Conservation (phyloP, 2,888 invertebrate species). For the Ptychoptera contaminata region DNA sequence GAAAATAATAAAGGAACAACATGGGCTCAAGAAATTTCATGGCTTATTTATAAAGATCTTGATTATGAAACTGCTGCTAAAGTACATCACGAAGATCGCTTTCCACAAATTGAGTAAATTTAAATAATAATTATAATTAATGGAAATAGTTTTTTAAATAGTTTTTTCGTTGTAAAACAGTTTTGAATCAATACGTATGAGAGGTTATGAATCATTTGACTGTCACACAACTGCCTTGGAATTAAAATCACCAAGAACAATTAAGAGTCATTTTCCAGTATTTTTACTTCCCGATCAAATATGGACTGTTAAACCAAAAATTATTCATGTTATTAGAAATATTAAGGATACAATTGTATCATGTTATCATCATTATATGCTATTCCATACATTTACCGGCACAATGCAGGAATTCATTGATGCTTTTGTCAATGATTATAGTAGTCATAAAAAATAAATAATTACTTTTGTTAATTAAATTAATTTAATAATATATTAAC, state of each 20-base stretch:
- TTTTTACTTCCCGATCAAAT: slow-evolving; percentile 2
- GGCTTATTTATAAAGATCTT: slow-evolving; percentile 7
- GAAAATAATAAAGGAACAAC: slow-evolving; percentile 7
- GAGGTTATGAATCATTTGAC: no score
- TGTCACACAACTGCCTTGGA: no score
- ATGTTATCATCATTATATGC: slow-evolving; percentile 39
- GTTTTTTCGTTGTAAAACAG: no score
- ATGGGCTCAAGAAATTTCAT: slow-evolving; percentile 10
- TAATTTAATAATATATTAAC: no score
- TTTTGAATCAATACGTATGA: no score
- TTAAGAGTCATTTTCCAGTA: slow-evolving; percentile 5
- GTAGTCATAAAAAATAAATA: no score
- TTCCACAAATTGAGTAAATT: no score
- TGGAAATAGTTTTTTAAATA: no score
- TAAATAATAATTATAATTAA: no score
- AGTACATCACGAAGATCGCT: neutral
- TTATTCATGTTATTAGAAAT: slow-evolving; percentile 59
- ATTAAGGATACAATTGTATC: slow-evolving; percentile 66
- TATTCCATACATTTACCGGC: slow-evolving; percentile 5
- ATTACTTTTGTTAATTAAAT: no score
- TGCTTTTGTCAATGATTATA: slow-evolving; percentile 4
- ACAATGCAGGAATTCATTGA: slow-evolving; percentile 6
- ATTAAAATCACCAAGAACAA: neutral
- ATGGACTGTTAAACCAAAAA: slow-evolving; percentile 5
- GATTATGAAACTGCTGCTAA: slow-evolving; percentile 6